Base-by-base conservation (phyloP, 1,140 invertebrate species). In the silkworm (Bombyx mori) region DNA sequence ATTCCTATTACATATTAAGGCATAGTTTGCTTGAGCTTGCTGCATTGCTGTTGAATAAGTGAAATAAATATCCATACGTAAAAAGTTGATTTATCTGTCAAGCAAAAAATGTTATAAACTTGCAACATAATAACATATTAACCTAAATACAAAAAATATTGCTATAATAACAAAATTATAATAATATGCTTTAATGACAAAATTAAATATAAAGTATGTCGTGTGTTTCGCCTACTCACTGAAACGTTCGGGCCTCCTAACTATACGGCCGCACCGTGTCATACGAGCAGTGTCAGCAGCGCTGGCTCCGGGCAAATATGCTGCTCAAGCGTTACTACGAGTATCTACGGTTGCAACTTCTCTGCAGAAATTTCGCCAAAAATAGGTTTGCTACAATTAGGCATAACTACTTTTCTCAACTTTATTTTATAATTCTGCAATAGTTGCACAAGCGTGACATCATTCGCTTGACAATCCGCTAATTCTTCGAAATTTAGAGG, bases 271-370 rank as follows among this genome's bases (percentile, higher is more conserved):
- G 7, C 47, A 18, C 22, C 47, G 47, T n/a, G 47, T 48, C 47
- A 8, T 48, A 48, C 47, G 22, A 48, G 6, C 6, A 6, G 47
- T 48, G 10, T 6, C 5, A 48, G 10, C 6, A 48, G 10, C 22
- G 22, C 6, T 10, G 10, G 47, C 9, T 10, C 6, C 47, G 6
- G 6, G 10, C 10, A 18, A 12, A 48, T 6, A 6, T 18, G 47
- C 22, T 10, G 22, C 47, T 10, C 22, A 6, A 48, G 10, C 9
- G 6, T 10, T 48, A 48, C 47, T 12, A 6, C 10, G 47, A 6
- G 22, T 48, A 48, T 48, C 47, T 57, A 57, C 18, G 43, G 56
- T 18, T 50, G 42, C 6, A 55, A 18, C 12, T 18, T 18, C 10
- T 8, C 35, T 55, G 43, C 43, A 18, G 43, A n/a, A n/a, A 42